Base-by-base conservation (phyloP, 2,888 invertebrate genomes). In the Volucella zonaria region DNA sequence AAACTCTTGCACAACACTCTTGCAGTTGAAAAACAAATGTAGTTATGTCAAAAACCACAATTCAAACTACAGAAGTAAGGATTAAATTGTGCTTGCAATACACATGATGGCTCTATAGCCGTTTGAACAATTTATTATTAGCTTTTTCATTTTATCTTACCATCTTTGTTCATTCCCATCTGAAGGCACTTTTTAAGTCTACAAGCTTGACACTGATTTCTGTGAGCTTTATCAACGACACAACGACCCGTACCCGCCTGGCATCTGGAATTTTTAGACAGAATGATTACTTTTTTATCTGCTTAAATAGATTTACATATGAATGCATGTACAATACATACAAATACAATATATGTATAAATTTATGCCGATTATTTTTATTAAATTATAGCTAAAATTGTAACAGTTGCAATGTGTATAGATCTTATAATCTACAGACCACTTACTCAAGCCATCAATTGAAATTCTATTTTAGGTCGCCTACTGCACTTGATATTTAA, bases 121-220 rank as follows among this genome's bases (percentile, higher is more conserved):
- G 6, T 31, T 31, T 31, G 0, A 6, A 6, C 6, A 31, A 31
- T 31, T 0, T 31, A 31, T 31, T 31, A 6, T 6, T 6, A 31
- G 6, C 31, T 31, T 56, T 56, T n/a, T 38, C 4, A 23, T 56
- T 31, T 31, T 51, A 10, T 87, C 97, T 95, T 93, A 99, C 99
- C 99, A 93, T 99, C 99, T 93, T 99, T 99, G 93, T 99, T 99
- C 99, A 99, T 99, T 86, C 99, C 99, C 97, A 98, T 98, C 87
- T 96, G 95, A 88, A 99, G 94, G 92, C 99, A 99, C 93, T 99
- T 99, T 93, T 98, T 99, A 88, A 99, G 94, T 58, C 99, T 94
- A 92, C 99, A 99, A 0, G 99, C 99, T 92, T 99, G 99, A 91
- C 99, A 99, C 91, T 99, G 99, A 93, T 99, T 99, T 87, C 99